Evolutionary conservation across 2,888 invertebrate species (phyloP).

Genomic region (Patella caerulea): DNA sequence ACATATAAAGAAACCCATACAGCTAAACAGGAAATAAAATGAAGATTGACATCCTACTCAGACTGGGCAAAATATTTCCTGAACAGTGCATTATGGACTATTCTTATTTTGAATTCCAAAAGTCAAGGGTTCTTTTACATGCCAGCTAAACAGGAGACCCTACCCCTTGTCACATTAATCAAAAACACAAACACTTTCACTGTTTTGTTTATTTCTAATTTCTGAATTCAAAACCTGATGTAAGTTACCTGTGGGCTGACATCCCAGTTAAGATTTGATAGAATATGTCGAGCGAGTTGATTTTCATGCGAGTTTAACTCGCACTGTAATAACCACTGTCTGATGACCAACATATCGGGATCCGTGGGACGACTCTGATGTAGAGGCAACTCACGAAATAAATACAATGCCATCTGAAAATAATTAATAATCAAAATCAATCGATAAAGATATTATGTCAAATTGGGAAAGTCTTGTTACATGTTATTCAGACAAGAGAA

Average conservation of each 20-base stretch:
- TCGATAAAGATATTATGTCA: too few relatives aligned
- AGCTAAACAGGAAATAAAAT: too few relatives aligned
- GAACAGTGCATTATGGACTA: too few relatives aligned
- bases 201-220: not conserved
- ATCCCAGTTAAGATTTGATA: constrained; percentile 82
- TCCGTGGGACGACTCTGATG: constrained; percentile 80
- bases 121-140: too few relatives aligned
- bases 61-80: too few relatives aligned
- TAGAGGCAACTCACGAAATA: constrained; percentile 82
- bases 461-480: too few relatives aligned
- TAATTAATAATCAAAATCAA: not conserved
- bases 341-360: constrained; percentile 78
- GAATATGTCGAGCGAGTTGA: constrained; percentile 80
- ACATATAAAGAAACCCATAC: too few relatives aligned
- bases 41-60: too few relatives aligned
- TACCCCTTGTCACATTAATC: too few relatives aligned
- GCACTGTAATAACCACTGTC: constrained; percentile 79
- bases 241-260: constrained; percentile 70
- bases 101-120: too few relatives aligned
- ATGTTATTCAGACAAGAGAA: too few relatives aligned
- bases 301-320: constrained; percentile 78
- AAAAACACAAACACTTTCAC: not conserved
- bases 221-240: not conserved
- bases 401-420: constrained; percentile 76
- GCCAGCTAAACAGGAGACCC: too few relatives aligned